phyloP scores from a whole-genome alignment of 2,797 vertebrate species.

The Glossophaga mutica region DNA sequence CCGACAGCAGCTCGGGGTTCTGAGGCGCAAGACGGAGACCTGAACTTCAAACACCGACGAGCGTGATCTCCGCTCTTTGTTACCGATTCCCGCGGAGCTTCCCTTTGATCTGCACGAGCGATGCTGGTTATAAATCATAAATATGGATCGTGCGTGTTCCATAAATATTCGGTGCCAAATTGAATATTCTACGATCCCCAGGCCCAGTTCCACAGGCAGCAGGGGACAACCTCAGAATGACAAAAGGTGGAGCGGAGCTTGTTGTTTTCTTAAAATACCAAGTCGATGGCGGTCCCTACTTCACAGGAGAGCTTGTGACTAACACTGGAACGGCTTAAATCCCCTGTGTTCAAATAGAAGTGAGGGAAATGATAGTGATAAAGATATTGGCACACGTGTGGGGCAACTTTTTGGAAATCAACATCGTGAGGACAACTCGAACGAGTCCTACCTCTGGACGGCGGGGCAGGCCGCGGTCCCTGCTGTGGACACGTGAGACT shows the following conservation, averaged over 20 bases:
- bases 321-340: not conserved
- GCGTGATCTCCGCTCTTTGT: not conserved
- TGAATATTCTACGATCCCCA: not conserved
- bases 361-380: not conserved
- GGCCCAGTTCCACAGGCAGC: not conserved
- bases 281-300: not conserved
- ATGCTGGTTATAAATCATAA: too few relatives aligned
- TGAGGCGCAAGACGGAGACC: not conserved
- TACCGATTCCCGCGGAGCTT: not conserved
- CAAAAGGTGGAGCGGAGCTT: not conserved
- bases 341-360: not conserved
- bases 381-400: not conserved
- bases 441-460: not conserved
- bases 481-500: not conserved
- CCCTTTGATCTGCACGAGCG: constrained; percentile 53
- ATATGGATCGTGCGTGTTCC: constrained; percentile 19
- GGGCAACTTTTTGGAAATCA: not conserved
- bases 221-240: not conserved
- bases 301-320: not conserved
- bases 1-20: not conserved
- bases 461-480: not conserved
- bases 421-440: not conserved
- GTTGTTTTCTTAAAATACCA: constrained; percentile 8
- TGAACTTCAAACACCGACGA: constrained; percentile 36
- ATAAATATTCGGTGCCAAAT: constrained; percentile 32